Evolutionary conservation across 92 coral and sea anemone species (phyloP), one percentile per base, ranked within the genome.

Genomic region (Virgularia gustaviana): DNA sequence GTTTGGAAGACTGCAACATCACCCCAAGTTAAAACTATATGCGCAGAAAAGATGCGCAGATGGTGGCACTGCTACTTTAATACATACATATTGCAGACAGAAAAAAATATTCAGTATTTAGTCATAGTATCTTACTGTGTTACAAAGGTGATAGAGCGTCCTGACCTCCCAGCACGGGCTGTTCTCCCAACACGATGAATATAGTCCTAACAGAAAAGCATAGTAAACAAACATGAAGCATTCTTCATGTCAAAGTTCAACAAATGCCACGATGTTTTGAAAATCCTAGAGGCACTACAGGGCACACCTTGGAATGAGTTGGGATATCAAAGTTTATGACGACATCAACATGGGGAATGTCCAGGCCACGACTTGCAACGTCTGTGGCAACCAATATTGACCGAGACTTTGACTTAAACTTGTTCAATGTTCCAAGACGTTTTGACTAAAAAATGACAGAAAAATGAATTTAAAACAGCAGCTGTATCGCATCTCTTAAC

Each of bases 91-190:
- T n/a, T n/a, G n/a, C n/a, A n/a, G n/a, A n/a, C n/a, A n/a, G n/a
- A n/a, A n/a, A n/a, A n/a, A n/a, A n/a, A n/a, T n/a, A n/a, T n/a
- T n/a, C n/a, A n/a, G n/a, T n/a, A n/a, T n/a, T n/a, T n/a, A n/a
- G n/a, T n/a, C n/a, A n/a, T n/a, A n/a, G n/a, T n/a, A n/a, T n/a
- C 97, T 86, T 78, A 91, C 97, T 91, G 97, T 33, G 97, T 86
- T 25, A 92, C 98, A 58, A 92, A 92, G 1, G 98, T 92, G 37
- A 92, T 79, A 6, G 98, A 75, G 4, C 98, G 86, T 12, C 98
- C 98, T 20, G 98, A 89, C 6, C 98, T 83, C 0, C 98, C 98
- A 6, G 98, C 98, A 36, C 98, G 85, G 6, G 98, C 98, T 47
- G 98, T 92, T 47, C 98, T 88, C 23, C 98, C 98, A 56, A 92